Conservation (phyloP, 2,113 vertebrate species). For the Arizona elegans region DNA sequence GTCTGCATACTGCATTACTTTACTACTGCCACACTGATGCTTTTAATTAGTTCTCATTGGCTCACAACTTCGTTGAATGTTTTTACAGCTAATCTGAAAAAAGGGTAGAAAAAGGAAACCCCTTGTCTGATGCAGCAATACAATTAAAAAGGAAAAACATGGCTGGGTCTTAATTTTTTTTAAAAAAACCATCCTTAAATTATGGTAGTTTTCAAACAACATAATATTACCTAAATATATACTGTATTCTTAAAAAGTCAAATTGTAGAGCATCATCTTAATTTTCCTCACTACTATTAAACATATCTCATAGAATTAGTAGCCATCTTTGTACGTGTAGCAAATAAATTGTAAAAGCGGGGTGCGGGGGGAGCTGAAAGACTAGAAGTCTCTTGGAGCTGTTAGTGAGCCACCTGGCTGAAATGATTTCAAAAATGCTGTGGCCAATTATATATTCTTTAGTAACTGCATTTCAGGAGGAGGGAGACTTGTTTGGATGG, state of each 20-base stretch:
- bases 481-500: background rate
- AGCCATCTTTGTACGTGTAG: background rate
- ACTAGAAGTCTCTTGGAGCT: background rate
- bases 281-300: background rate
- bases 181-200: constrained; percentile 14
- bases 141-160: background rate
- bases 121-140: background rate
- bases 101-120: constrained; percentile 18
- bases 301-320: background rate
- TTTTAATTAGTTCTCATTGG: constrained; percentile 26
- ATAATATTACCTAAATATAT: constrained; percentile 27
- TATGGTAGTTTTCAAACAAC: constrained; percentile 46
- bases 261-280: background rate
- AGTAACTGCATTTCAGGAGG: background rate
- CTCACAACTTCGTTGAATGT: constrained; percentile 18
- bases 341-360: background rate
- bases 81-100: constrained; percentile 24
- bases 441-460: background rate
- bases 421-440: background rate
- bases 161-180: constrained; percentile 37
- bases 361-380: background rate
- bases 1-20: background rate
- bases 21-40: background rate
- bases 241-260: background rate
- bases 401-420: background rate